phyloP scores from a whole-genome alignment of 2,888 invertebrate species.

The Monopis laevigella region DNA sequence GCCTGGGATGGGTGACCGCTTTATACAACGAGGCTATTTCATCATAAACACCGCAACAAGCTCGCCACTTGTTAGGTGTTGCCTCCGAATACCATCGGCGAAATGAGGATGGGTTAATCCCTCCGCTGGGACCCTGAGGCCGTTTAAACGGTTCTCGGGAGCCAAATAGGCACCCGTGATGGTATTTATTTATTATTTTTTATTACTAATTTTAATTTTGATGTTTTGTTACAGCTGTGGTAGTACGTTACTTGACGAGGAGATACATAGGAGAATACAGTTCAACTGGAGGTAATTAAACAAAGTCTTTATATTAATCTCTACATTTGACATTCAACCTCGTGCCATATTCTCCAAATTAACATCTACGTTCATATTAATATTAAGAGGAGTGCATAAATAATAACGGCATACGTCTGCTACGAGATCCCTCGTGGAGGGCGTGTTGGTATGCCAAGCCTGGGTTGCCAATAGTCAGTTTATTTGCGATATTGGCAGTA shows the following conservation, averaged over 20 bases:
- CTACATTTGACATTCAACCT: slow-evolving; percentile 14
- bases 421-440: slow-evolving; percentile 34
- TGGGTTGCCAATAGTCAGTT: slow-evolving; percentile 54
- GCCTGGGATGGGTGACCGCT: too few relatives aligned
- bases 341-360: slow-evolving; percentile 4
- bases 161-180: too few relatives aligned
- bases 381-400: slow-evolving; percentile 1
- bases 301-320: slow-evolving; percentile 15
- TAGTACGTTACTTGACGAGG: slow-evolving; percentile 80
- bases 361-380: slow-evolving; percentile 3
- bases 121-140: too few relatives aligned
- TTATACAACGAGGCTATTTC: too few relatives aligned
- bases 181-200: too few relatives aligned
- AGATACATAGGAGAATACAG: slow-evolving; percentile 84
- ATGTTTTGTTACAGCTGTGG: slow-evolving; percentile 74
- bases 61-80: too few relatives aligned
- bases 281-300: slow-evolving; percentile 76
- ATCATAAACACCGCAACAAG: too few relatives aligned
- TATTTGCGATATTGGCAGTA: slow-evolving; percentile 63
- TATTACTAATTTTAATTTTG: slow-evolving; percentile 14
- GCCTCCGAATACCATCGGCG: too few relatives aligned
- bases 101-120: too few relatives aligned
- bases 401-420: slow-evolving; percentile 4
- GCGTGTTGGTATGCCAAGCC: slow-evolving; percentile 43
- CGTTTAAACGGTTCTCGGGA: too few relatives aligned